These are phyloP conservation scores for Cyphomyrmex costatus DNA, from an alignment of 1,140 invertebrate species.

Conservation along the genomic window DNA sequence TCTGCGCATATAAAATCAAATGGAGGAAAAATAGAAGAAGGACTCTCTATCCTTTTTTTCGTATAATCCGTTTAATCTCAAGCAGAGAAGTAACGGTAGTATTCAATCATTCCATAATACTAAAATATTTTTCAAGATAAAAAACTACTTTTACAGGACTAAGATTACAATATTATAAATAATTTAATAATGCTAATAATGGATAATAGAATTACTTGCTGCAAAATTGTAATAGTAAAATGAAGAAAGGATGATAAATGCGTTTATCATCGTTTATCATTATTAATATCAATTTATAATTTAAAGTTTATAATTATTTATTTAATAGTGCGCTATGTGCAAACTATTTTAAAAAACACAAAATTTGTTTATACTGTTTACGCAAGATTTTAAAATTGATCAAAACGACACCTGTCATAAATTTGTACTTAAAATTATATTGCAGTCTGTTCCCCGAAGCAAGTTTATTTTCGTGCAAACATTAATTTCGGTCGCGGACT, in stretches of 20 bases:
- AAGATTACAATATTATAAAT: neutral
- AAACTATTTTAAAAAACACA: neutral
- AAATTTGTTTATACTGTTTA: neutral
- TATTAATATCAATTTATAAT: neutral
- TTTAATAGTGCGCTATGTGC: neutral
- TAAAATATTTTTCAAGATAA: neutral
- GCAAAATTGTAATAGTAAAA: neutral
- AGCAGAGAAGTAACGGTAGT: neutral
- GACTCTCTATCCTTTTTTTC: neutral
- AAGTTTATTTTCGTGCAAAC: conserved; percentile 58
- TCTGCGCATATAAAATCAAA: conserved; percentile 18
- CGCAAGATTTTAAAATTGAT: neutral
- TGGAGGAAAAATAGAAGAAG: neutral
- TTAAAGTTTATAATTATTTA: conserved; percentile 6
- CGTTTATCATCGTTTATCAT: neutral
- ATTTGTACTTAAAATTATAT: conserved; percentile 28
- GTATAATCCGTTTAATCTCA: conserved; percentile 21
- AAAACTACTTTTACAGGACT: neutral
- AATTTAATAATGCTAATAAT: conserved; percentile 2
- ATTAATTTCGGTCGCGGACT: conserved; percentile 59
- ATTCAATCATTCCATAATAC: conserved; percentile 15
- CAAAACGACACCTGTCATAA: neutral
- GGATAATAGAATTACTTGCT: neutral
- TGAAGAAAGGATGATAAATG: neutral
- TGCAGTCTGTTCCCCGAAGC: neutral